Conservation (phyloP, 2,113 vertebrate genomes). For the Apteryx owenii region DNA sequence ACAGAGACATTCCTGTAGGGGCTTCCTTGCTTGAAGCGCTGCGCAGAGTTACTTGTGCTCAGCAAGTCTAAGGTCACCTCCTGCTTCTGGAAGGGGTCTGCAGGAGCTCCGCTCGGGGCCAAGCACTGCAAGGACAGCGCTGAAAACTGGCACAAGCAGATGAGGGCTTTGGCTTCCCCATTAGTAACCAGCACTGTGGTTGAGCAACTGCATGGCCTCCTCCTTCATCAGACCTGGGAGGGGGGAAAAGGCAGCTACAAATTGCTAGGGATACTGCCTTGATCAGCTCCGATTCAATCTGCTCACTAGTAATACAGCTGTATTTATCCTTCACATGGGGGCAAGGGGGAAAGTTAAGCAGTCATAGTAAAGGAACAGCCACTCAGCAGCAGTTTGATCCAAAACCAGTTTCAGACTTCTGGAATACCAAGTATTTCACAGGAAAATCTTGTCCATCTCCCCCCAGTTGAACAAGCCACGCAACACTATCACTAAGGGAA, state of each 20-base stretch:
- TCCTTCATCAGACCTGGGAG: background rate
- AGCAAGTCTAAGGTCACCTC: conserved; percentile 5
- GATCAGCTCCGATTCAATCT: background rate
- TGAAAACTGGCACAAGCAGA: conserved; percentile 27
- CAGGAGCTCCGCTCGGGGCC: background rate
- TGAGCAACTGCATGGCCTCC: background rate
- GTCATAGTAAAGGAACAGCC: background rate
- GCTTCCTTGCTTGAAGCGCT: background rate
- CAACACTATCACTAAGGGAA: background rate
- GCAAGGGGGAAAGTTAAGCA: rapidly evolving
- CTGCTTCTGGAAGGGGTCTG: background rate
- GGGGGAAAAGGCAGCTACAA: background rate
- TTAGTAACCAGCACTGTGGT: conserved; percentile 21
- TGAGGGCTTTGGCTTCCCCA: conserved; percentile 33
- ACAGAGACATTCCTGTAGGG: conserved; percentile 20
- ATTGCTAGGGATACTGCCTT: background rate
- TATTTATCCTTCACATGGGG: background rate
- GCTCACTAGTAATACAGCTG: background rate
- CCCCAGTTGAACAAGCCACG: background rate
- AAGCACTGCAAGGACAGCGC: background rate
- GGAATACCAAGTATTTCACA: background rate
- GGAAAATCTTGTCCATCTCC: background rate
- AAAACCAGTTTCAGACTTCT: background rate
- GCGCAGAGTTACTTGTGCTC: background rate
- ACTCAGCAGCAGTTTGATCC: background rate